Base-by-base conservation (phyloP, 2,888 invertebrate genomes). In the Lithosia quadra region DNA sequence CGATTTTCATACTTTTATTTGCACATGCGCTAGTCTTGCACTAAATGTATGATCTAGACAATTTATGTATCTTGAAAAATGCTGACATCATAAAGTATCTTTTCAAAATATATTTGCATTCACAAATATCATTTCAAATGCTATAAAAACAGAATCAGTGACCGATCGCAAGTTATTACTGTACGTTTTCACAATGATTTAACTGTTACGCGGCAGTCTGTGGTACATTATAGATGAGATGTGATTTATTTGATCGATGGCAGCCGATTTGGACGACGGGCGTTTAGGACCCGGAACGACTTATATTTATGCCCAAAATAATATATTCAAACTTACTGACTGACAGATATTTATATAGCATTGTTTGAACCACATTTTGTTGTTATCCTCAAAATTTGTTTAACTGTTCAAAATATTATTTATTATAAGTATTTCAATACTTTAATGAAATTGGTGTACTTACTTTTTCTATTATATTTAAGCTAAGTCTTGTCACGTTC, bases 191-290 rank as follows among this genome's bases (percentile, higher is more conserved):
- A 73, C 65, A 78, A 75, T 84, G 84, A 80, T 85, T 82, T 77
- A 82, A 78, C 76, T 73, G 82, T 77, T 75, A 76, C 74, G 72
- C 69, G 69, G 71, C 77, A 74, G 67, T 73, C 77, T 78, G 74
- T 60, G 79, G 81, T 85, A 82, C 79, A 86, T 86, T 86, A 87
- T 87, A 83, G 81, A 89, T 88, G 86, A 80, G 83, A 82, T 83
- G 86, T 84, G 84, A 88, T 88, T 88, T 83, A 79, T 81, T 86
- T 88, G 88, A 90, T 89, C 85, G 88, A 90, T 88, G 86, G 74
- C 72, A 71, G 79, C 73, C 84, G 79, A 81, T 87, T 86, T 84
- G 79, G 84, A 74, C 77, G 77, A 77, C 80, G 80, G 79, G 76
- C 84, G 82, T 84, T 86, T 84, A 80, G 80, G 75, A 68, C 72